phyloP scores from a whole-genome alignment of 2,113 vertebrate species.

The Phoenicopterus ruber region DNA sequence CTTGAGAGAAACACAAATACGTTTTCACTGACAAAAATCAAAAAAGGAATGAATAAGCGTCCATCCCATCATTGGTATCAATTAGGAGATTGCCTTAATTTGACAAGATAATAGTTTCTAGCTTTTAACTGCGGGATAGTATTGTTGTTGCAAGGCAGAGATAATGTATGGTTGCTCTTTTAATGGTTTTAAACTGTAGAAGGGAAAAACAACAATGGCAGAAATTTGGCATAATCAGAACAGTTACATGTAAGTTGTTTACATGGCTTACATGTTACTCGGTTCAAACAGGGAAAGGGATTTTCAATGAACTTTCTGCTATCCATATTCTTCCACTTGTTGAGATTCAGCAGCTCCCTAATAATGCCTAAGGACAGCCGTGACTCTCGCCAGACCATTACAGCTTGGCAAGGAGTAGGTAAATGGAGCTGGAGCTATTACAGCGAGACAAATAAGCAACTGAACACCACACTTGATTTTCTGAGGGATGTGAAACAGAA shows the following conservation, averaged over 20 bases:
- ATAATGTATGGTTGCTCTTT: neutral
- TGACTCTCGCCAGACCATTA: neutral
- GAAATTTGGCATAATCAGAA: neutral
- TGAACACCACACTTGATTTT: neutral
- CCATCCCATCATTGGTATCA: neutral
- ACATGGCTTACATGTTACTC: neutral
- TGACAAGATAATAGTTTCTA: neutral
- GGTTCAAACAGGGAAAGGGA: neutral
- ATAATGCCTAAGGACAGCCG: neutral
- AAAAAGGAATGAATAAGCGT: neutral
- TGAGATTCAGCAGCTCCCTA: neutral
- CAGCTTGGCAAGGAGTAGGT: neutral
- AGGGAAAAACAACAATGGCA: neutral
- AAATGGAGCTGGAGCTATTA: neutral
- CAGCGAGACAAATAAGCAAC: neutral
- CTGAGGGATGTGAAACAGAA: neutral
- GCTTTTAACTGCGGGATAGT: neutral
- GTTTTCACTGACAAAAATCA: neutral
- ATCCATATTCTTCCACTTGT: neutral
- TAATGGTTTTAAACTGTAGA: neutral
- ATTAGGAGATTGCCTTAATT: neutral
- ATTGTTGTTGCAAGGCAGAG: neutral
- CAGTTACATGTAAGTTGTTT: neutral
- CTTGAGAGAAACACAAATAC: neutral
- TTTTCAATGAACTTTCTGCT: neutral